Evolutionary conservation across 2,797 vertebrate species (phyloP), one percentile per base, ranked within the genome.

Genomic region (Cygnus olor): DNA sequence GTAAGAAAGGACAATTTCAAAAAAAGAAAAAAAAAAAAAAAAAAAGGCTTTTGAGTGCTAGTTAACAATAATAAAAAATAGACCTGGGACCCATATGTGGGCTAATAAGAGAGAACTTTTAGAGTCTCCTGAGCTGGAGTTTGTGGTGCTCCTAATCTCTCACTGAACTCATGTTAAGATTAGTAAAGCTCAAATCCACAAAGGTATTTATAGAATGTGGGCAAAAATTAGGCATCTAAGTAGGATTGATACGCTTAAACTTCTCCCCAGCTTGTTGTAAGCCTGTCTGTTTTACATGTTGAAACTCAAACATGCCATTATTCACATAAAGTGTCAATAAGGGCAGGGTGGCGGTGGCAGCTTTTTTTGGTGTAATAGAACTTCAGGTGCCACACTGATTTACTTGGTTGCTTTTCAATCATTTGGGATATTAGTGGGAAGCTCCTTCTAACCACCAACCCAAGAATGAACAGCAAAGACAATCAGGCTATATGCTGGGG

Each of bases 331-430:
- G 27, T 30, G 27, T 28, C 51, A 28, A 53, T 53, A 53, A 28
- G 25, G 7, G 16, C 2, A 32, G 34, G 9, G 25, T 3, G 11
- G 2, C 28, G 9, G 22, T 47, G 54, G 7, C 25, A 34, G 47
- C 8, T 27, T 38, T 64, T 40, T 40, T 63, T 14, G 69, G 44
- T 27, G 6, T 28, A 32, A 19, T 34, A 34, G 45, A 54, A 7
- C 1, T 0, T 40, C 5, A 10, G 1, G 16, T 16, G 22, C 28
- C 6, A 0, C 17, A 1, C 3, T 25, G 51, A 14, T 27, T 58
- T 28, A 32, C 15, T 28, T 63, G 9, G 0, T 9, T 70, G 10
- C 10, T 45, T 72, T 34, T 14, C 22, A 7, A 72, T 42, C 11
- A 3, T 51, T 6, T 14, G 45, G 3, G 32, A 3, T 25, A 24